Conservation (phyloP, 2,888 invertebrate species). For the Eristalis intricaria region DNA sequence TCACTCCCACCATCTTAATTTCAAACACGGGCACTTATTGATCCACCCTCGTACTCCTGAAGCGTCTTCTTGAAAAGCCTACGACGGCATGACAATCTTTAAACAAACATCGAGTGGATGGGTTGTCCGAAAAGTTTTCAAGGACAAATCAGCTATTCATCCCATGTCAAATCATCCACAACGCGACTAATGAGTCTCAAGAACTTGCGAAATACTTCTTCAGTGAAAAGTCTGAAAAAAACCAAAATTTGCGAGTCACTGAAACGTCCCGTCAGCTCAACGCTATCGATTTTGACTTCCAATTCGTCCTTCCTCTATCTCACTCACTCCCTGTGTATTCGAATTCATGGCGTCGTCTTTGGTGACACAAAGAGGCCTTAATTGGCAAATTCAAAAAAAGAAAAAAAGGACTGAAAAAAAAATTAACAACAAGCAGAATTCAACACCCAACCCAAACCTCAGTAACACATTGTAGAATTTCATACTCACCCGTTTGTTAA, state of each 20-base stretch:
- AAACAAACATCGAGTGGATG: too few relatives aligned
- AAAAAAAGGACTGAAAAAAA: not conserved
- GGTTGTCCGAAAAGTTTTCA: too few relatives aligned
- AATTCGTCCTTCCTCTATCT: too few relatives aligned
- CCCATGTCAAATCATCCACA: too few relatives aligned
- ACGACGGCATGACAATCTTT: too few relatives aligned
- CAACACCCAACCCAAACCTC: not conserved
- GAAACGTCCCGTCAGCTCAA: not conserved
- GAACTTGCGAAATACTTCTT: too few relatives aligned
- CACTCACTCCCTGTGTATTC: not conserved
- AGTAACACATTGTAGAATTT: not conserved
- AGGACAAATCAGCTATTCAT: too few relatives aligned
- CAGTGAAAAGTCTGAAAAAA: not conserved
- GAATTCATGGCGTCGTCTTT: not conserved
- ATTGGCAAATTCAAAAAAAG: not conserved
- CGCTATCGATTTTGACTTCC: not conserved
- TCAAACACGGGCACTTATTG: too few relatives aligned
- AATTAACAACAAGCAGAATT: not conserved
- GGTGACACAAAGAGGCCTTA: not conserved
- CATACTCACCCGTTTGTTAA: not conserved
- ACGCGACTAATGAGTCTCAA: too few relatives aligned
- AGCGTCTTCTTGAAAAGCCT: too few relatives aligned
- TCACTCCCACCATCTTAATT: too few relatives aligned
- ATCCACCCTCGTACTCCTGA: too few relatives aligned
- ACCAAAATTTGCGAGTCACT: not conserved